Evolutionary conservation across 2,113 vertebrate species (phyloP).

Genomic region (Gavia stellata): DNA sequence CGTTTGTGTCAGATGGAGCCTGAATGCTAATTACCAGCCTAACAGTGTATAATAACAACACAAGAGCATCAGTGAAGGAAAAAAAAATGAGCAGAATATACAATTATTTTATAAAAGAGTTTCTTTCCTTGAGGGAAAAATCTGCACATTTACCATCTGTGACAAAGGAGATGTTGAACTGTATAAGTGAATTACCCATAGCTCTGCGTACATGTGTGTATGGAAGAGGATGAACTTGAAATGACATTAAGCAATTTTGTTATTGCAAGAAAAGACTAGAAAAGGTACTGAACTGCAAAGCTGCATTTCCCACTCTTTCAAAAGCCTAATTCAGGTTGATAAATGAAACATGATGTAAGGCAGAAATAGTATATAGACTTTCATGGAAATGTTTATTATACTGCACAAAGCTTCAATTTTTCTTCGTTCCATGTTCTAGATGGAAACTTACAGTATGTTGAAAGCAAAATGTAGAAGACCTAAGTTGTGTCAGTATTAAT

Average conservation of each 20-base stretch:
- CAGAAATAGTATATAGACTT: constrained; percentile 33
- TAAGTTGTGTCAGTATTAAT: background rate
- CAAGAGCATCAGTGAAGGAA: constrained; percentile 56
- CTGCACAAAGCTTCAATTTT: constrained; percentile 42
- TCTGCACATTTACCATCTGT: constrained; percentile 68
- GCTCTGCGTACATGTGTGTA: constrained; percentile 35
- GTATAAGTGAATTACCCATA: constrained; percentile 59
- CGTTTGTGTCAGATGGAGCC: constrained; percentile 54
- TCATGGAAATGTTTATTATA: constrained; percentile 31
- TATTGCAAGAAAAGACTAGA: constrained; percentile 46
- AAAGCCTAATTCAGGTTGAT: constrained; percentile 44
- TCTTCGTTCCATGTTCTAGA: background rate
- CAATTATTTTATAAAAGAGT: constrained; percentile 71
- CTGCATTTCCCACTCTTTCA: constrained; percentile 31
- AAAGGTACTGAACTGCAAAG: constrained; percentile 47
- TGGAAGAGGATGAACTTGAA: constrained; percentile 67
- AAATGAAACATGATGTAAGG: constrained; percentile 56
- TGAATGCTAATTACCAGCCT: constrained; percentile 68
- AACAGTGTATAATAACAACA: constrained; percentile 67
- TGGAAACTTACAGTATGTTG: background rate
- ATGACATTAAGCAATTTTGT: constrained; percentile 69
- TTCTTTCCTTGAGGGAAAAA: constrained; percentile 69
- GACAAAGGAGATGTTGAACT: constrained; percentile 65
- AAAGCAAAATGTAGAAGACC: background rate
- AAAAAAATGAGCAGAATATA: constrained; percentile 65